Conservation (phyloP, 1,140 invertebrate genomes). For the Euborellia annulipes region DNA sequence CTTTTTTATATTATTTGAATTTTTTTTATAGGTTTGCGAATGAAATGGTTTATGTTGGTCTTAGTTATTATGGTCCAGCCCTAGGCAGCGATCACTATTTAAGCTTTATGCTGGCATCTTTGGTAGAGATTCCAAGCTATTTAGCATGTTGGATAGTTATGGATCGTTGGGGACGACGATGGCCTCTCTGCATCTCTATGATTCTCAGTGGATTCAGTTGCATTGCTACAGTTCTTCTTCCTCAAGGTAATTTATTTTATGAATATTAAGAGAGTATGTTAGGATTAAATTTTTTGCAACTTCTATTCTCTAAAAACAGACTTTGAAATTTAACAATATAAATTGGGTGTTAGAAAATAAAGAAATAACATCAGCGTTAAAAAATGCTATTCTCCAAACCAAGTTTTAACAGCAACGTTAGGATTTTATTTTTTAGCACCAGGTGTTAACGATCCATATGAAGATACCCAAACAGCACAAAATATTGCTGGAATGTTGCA, state of each 20-base stretch:
- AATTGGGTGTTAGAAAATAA: too few species aligned
- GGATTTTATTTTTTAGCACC: too few species aligned
- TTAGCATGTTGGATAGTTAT: constrained; percentile 68
- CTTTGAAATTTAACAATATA: too few species aligned
- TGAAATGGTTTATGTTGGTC: constrained; percentile 69
- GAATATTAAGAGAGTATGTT: constrained; percentile 7
- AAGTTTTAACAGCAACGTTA: too few species aligned
- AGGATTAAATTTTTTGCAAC: background rate
- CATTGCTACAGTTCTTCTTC: constrained; percentile 62
- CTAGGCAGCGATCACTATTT: constrained; percentile 70
- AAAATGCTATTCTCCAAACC: too few species aligned
- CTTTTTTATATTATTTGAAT: background rate
- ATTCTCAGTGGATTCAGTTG: constrained; percentile 63
- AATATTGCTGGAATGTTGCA: too few species aligned
- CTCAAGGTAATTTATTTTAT: constrained; percentile 36
- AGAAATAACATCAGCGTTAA: too few species aligned
- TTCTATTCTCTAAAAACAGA: too few species aligned
- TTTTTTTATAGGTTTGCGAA: constrained; percentile 37
- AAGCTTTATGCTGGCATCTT: constrained; percentile 67
- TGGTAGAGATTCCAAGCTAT: constrained; percentile 73
- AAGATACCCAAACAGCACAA: too few species aligned
- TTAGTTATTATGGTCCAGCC: constrained; percentile 74
- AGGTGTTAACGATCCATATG: too few species aligned
- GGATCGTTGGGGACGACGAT: constrained; percentile 64
- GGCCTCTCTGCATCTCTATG: constrained; percentile 71